A percentile compares a stretch with the other conserved stretches of the same genome.
These are phyloP conservation scores for Drosophila rhopaloa DNA, from an alignment of 1,140 invertebrate species.

Conservation along the genomic window DNA sequence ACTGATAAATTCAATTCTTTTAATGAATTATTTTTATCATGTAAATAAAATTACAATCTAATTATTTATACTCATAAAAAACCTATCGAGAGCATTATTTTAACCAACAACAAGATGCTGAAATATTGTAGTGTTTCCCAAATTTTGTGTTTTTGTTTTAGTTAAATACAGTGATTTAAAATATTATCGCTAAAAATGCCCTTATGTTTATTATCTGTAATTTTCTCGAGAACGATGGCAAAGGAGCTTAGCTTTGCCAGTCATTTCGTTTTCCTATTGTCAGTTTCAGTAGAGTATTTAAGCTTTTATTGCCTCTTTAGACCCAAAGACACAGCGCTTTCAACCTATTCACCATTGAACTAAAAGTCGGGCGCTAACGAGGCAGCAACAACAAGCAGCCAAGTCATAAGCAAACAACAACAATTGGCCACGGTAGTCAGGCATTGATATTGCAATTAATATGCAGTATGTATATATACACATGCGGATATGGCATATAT, in stretches of 20 bases:
- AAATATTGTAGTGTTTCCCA: background rate
- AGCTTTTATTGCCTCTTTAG: slow-evolving; percentile 24
- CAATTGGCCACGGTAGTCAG: slow-evolving; percentile 65
- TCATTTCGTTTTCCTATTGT: background rate
- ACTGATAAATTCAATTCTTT: no score
- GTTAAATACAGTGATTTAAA: background rate
- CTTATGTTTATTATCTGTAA: background rate
- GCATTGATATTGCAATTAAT: slow-evolving; percentile 79
- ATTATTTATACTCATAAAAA: no score
- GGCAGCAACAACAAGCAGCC: slow-evolving; percentile 32
- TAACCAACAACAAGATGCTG: background rate
- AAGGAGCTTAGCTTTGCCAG: background rate
- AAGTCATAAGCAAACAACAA: slow-evolving; percentile 43
- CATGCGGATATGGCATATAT: slow-evolving; percentile 23
- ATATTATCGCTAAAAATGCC: background rate
- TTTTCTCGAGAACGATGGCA: background rate
- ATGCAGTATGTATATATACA: slow-evolving; percentile 37
- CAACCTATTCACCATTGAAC: slow-evolving; percentile 43
- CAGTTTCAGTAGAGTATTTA: slow-evolving; percentile 27
- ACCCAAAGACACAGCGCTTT: slow-evolving; percentile 5
- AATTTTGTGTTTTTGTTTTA: background rate
- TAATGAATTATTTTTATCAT: no score
- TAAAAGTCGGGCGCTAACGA: slow-evolving; percentile 65
- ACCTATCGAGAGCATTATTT: no score
- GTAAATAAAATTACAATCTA: no score